Percentiles rank a stretch among this genome's conserved stretches.
These are phyloP conservation scores for Acrocephalus scirpaceus DNA, from an alignment of 2,797 vertebrate genomes.

Conservation along the genomic window DNA sequence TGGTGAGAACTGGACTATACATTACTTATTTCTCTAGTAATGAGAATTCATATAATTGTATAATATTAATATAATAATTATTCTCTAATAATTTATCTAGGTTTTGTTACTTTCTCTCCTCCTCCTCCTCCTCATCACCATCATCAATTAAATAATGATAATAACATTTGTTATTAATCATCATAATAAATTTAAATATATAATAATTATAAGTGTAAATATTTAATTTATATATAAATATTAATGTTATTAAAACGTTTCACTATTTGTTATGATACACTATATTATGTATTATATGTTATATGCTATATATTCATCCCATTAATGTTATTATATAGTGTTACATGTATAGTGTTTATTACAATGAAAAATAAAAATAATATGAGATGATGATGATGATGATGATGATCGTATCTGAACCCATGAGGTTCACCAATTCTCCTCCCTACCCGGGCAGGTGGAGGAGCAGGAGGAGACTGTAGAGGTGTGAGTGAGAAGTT, in stretches of 20 bases:
- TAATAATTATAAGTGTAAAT: no score
- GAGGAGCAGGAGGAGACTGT: neutral
- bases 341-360: neutral
- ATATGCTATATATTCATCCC: neutral
- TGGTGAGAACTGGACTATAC: neutral
- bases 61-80: no score
- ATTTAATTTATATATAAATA: no score
- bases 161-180: neutral
- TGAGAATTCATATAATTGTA: no score
- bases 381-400: neutral
- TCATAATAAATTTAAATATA: neutral
- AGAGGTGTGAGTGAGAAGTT: neutral
- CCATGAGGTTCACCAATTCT: neutral
- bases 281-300: neutral
- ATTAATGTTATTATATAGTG: neutral
- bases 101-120: no score
- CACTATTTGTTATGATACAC: neutral
- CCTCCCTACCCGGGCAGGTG: accelerated
- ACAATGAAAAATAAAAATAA: neutral
- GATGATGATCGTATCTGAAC: neutral
- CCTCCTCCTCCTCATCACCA: neutral
- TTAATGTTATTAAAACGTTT: neutral
- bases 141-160: neutral
- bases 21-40: neutral
- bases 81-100: no score